Evolutionary conservation across 2,113 vertebrate species (phyloP).

Genomic region (Myotis lucifugus): DNA sequence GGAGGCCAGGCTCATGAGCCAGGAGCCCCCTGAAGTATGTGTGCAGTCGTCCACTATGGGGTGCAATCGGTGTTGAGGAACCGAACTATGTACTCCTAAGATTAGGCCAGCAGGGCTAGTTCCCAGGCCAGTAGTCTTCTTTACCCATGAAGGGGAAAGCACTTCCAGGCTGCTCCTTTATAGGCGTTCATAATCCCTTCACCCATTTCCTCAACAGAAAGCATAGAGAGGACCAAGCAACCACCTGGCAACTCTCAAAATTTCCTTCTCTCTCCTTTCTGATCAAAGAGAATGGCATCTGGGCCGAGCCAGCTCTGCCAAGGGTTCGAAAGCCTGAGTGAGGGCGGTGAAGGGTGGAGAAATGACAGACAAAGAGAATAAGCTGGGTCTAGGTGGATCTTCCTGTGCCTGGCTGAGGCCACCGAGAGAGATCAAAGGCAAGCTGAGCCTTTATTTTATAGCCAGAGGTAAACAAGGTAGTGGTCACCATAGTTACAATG

Average conservation of each 20-base stretch:
- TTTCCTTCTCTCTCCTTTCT: not conserved
- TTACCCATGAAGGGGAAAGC: not conserved
- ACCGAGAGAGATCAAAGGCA: too few relatives aligned
- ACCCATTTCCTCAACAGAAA: not conserved
- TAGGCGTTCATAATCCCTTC: not conserved
- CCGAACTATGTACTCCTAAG: not conserved
- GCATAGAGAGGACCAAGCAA: not conserved
- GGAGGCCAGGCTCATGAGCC: not conserved
- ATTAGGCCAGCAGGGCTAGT: not conserved
- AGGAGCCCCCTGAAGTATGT: not conserved
- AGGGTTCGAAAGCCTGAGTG: too few relatives aligned
- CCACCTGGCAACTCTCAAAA: not conserved
- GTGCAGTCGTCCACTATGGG: not conserved
- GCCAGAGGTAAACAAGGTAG: too few relatives aligned
- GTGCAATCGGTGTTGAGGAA: fast-evolving
- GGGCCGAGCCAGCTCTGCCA: too few relatives aligned
- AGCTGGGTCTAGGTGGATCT: too few relatives aligned
- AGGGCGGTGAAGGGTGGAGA: too few relatives aligned
- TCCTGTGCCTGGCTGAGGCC: too few relatives aligned
- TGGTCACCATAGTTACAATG: too few relatives aligned
- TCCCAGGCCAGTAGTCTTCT: not conserved
- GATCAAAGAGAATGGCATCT: not conserved
- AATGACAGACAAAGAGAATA: too few relatives aligned
- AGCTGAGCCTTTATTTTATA: too few relatives aligned
- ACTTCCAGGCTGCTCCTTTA: not conserved